phyloP scores from a whole-genome alignment of 2,888 invertebrate genomes.

The Epicampocera succincta region DNA sequence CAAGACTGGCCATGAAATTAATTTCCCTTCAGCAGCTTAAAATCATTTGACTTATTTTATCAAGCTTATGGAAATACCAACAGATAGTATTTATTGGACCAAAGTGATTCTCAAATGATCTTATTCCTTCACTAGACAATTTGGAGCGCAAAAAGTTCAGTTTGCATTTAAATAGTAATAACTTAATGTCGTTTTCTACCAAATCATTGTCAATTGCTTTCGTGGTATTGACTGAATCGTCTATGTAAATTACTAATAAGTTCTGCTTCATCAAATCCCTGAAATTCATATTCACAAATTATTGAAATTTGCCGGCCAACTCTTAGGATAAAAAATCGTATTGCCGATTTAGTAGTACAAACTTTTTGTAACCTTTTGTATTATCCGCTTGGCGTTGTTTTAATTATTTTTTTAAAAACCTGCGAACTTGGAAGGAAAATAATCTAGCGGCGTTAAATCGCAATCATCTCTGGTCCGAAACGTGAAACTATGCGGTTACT shows the following conservation, averaged over 20 bases:
- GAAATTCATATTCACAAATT: slow-evolving; percentile 42
- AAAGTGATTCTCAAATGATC: neutral
- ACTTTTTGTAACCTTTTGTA: too few species aligned
- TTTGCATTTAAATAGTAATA: neutral
- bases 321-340: slow-evolving; percentile 20
- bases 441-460: too few species aligned
- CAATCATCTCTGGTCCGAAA: too few species aligned
- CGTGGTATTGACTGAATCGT: slow-evolving; percentile 44
- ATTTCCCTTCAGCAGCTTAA: too few species aligned
- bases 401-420: too few species aligned
- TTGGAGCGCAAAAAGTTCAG: neutral
- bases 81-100: neutral
- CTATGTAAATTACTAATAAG: slow-evolving; percentile 37
- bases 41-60: too few species aligned
- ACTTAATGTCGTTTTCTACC: neutral
- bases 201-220: slow-evolving; percentile 1
- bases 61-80: too few species aligned
- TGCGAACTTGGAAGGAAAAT: too few species aligned
- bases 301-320: slow-evolving; percentile 23
- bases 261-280: slow-evolving; percentile 37
- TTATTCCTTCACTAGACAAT: neutral
- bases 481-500: too few species aligned
- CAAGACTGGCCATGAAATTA: too few species aligned
- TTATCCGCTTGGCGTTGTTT: too few species aligned
- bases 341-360: slow-evolving; percentile 25